A percentile compares a stretch with the other conserved stretches of the same genome.
These are phyloP conservation scores for Lypha dubia DNA, from an alignment of 2,888 invertebrate genomes.

Conservation along the genomic window DNA sequence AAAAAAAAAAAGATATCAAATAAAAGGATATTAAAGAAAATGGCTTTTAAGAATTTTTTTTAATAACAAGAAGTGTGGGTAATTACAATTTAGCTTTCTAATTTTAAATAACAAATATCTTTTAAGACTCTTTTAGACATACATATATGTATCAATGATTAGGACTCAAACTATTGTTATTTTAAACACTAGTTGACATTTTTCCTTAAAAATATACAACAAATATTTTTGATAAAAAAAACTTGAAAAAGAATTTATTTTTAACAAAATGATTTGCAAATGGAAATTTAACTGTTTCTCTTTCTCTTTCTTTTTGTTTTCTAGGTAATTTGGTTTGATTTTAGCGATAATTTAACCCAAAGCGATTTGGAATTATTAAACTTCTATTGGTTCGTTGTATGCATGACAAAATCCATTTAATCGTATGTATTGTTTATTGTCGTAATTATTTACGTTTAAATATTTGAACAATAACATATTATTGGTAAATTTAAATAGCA, in stretches of 20 bases:
- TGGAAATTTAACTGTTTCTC: not conserved
- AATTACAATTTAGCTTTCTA: not conserved
- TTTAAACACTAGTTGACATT: not conserved
- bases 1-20: no score
- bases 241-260: not conserved
- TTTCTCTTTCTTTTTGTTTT: conserved; percentile 6
- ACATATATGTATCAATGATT: no score
- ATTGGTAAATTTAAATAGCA: not conserved
- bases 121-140: no score
- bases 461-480: not conserved
- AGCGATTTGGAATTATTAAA: conserved; percentile 4
- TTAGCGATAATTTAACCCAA: not conserved
- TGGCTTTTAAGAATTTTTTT: no score
- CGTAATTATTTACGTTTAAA: not conserved
- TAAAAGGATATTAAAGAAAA: not conserved
- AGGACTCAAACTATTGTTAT: no score
- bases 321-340: conserved; percentile 26
- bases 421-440: not conserved
- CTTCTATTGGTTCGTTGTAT: not conserved
- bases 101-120: not conserved
- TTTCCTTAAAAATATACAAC: not conserved
- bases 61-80: not conserved
- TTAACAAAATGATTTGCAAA: conserved; percentile 9
- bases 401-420: not conserved
- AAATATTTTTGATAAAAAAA: not conserved